Evolutionary conservation across 1,140 invertebrate genomes (phyloP).

Genomic region (Meteorus sp.): DNA sequence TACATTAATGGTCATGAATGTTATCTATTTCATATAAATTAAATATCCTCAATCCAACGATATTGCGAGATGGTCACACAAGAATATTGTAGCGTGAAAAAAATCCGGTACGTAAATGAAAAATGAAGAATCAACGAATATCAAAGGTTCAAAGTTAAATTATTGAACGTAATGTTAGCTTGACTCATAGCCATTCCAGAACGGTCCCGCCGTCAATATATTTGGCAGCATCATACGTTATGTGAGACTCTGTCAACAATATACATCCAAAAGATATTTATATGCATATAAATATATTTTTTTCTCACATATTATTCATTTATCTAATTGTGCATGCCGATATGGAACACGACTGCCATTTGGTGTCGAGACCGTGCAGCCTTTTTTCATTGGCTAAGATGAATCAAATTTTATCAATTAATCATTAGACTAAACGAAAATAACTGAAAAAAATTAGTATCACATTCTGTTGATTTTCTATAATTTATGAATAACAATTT

Average conservation of each 20-base stretch:
- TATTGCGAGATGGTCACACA: not conserved
- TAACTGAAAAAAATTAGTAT: too few relatives aligned
- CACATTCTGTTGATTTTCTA: not conserved
- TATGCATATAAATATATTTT: too few relatives aligned
- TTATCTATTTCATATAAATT: not conserved
- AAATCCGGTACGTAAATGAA: not conserved
- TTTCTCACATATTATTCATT: too few relatives aligned
- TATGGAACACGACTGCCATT: too few relatives aligned
- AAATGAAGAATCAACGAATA: constrained; percentile 7
- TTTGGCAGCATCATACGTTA: constrained; percentile 11
- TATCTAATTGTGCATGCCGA: too few relatives aligned
- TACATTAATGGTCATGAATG: too few relatives aligned
- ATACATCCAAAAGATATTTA: too few relatives aligned
- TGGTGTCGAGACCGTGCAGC: constrained; percentile 28
- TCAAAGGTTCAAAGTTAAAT: constrained; percentile 9
- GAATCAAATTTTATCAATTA: too few relatives aligned
- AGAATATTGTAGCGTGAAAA: constrained; percentile 5
- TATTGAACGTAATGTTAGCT: constrained; percentile 20
- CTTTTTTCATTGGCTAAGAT: constrained; percentile 11
- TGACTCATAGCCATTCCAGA: constrained; percentile 43
- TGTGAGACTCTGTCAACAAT: not conserved
- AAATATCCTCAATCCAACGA: too few relatives aligned
- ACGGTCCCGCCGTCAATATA: constrained; percentile 30
- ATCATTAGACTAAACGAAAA: too few relatives aligned
- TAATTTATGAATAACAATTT: not conserved